Conservation (phyloP, 2,113 vertebrate genomes). For the Leptobrachium leishanense region DNA sequence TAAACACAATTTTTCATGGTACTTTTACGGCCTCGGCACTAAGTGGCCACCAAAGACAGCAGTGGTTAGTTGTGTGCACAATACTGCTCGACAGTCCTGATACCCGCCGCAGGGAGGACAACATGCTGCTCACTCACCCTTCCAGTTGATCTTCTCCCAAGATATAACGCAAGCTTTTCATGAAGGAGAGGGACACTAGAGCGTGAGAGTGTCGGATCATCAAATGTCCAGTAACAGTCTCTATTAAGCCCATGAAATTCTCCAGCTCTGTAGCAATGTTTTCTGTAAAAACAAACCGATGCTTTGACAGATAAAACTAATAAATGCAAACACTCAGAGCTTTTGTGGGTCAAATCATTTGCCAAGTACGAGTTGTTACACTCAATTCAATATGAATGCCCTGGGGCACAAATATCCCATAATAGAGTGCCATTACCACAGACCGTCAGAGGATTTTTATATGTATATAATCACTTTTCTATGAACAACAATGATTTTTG, state of each 20-base stretch:
- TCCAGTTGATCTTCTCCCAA: conserved; percentile 89
- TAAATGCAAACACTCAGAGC: not conserved
- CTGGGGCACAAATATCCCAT: too few species aligned
- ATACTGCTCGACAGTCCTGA: not conserved
- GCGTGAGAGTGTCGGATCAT: conserved; percentile 95
- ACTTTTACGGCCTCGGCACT: too few species aligned
- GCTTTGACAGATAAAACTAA: not conserved
- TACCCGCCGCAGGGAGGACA: not conserved
- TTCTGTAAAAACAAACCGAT: conserved; percentile 62
- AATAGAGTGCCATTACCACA: not conserved
- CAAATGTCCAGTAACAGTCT: conserved; percentile 91
- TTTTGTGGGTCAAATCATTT: not conserved
- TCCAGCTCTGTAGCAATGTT: conserved; percentile 97
- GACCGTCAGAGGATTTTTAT: not conserved
- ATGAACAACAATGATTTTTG: too few species aligned
- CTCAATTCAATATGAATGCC: too few species aligned
- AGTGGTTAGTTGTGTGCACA: too few species aligned
- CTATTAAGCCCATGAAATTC: conserved; percentile 94
- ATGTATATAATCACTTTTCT: too few species aligned
- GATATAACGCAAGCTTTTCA: conserved; percentile 91
- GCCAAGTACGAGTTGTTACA: not conserved
- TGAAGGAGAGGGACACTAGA: conserved; percentile 88
- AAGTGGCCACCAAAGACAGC: too few species aligned
- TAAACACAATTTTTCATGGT: too few species aligned
- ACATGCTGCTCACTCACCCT: conserved; percentile 68